These are phyloP conservation scores for Papilio polytes DNA, from an alignment of 1,140 invertebrate genomes.

Conservation along the genomic window DNA sequence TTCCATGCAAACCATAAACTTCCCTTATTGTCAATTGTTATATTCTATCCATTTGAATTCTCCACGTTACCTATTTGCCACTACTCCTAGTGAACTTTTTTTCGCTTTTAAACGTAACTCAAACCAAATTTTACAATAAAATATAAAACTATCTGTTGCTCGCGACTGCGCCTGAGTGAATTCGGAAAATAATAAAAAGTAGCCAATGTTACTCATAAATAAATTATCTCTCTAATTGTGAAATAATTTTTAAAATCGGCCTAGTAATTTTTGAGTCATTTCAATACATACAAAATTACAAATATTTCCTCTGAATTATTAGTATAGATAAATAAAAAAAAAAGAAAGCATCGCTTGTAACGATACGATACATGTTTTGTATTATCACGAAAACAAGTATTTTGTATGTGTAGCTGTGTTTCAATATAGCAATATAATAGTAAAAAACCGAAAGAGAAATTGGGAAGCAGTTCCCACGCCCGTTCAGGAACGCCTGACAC, in stretches of 20 bases:
- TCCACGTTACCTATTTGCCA: neutral
- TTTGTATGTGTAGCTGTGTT: neutral
- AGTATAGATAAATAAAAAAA: neutral
- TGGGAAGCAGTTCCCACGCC: neutral
- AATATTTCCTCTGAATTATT: too few relatives aligned
- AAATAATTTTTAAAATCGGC: too few relatives aligned
- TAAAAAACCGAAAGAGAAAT: neutral
- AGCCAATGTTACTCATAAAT: too few relatives aligned
- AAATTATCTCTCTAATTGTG: too few relatives aligned
- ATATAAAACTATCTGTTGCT: neutral
- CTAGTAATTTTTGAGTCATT: too few relatives aligned
- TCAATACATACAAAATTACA: too few relatives aligned
- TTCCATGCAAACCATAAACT: neutral
- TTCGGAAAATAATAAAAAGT: too few relatives aligned
- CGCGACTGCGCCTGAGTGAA: too few relatives aligned
- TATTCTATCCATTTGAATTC: neutral
- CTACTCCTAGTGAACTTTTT: neutral
- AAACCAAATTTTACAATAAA: neutral
- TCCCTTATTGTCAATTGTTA: neutral
- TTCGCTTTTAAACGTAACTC: neutral
- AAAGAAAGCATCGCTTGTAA: too few relatives aligned
- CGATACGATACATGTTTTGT: neutral
- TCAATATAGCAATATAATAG: neutral
- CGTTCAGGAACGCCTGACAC: conserved; percentile 43
- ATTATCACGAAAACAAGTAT: neutral